Base-by-base conservation (phyloP, 2,113 vertebrate genomes). In the Suncus etruscus region DNA sequence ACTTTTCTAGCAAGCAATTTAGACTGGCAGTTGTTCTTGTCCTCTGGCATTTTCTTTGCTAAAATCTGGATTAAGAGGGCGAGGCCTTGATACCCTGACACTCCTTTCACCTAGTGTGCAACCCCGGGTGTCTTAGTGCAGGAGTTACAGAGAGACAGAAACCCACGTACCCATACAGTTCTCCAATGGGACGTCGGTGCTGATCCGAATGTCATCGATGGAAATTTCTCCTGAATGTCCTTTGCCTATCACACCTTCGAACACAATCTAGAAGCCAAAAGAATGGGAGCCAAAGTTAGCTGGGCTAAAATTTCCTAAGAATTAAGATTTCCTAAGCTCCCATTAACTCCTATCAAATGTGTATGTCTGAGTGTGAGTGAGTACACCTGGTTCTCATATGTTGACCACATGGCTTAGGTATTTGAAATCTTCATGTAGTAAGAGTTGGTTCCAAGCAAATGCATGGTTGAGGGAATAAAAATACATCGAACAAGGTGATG, bases 171-270 rank as follows among this genome's bases (percentile, higher is more conserved):
- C 98, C 97, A 98, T 99, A 88, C 99, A 99, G 95, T 98, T 98
- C 94, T 99, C 98, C 97, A 99, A 97, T 0, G 99, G 98, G 63
- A 98, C 97, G 73, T 98, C 98, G 0, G 97, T 98, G 97, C 98
- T 99, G 54, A 99, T 98, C 95, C 98, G 98, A 93, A 99, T 98
- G 97, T 99, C 99, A 94, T 99, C 99, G 10, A 99, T 98, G 95
- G 99, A 98, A 50, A 99, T 98, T 96, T 99, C 98, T 94, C 99
- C 99, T 0, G 97, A 95, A 84, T 97, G 98, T 29, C 98, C 98
- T 1, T 97, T 98, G 70, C 98, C 98, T 95, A 99, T 99, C 79
- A 98, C 98, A 0, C 99, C 99, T 87, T 99, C 99, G 39, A 99
- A 98, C 94, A 99, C 98, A 91, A 99, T 99, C 99, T 99, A 87